Percentiles rank a stretch among this genome's conserved stretches.
Evolutionary conservation across 2,888 invertebrate species (phyloP).

Genomic region (Drosophila paranaensis): DNA sequence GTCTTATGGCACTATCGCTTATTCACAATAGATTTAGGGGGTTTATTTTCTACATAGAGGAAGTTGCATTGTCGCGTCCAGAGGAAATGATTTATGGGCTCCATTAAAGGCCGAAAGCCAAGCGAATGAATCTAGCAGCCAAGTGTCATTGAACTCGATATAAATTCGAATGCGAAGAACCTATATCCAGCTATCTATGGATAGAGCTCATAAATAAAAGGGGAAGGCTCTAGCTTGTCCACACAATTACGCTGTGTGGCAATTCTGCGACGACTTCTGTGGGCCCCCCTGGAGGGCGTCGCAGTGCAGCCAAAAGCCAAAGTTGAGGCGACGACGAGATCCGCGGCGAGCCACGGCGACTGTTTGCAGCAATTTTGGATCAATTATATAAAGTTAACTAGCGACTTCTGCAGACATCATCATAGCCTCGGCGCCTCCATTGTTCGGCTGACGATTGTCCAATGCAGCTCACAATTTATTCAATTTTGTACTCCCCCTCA

Average conservation of each 20-base stretch:
- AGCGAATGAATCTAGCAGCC: slow-evolving; percentile 6
- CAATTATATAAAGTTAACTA: slow-evolving; percentile 65
- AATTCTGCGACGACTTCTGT: slow-evolving; percentile 46
- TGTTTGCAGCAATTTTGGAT: slow-evolving; percentile 67
- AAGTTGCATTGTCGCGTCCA: slow-evolving; percentile 41
- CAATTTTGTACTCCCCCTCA: slow-evolving; percentile 33
- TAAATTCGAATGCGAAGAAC: not conserved
- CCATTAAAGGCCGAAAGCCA: slow-evolving; percentile 35
- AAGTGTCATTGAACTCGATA: slow-evolving; percentile 10
- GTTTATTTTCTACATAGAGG: slow-evolving; percentile 34
- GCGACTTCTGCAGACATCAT: slow-evolving; percentile 38
- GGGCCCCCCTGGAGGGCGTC: slow-evolving; percentile 28
- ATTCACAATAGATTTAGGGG: slow-evolving; percentile 14
- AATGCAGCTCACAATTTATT: slow-evolving; percentile 70
- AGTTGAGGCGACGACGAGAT: slow-evolving; percentile 62
- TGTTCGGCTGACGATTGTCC: slow-evolving; percentile 43
- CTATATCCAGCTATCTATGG: not conserved
- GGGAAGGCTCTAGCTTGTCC: slow-evolving; percentile 30
- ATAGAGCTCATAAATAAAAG: slow-evolving; percentile 34
- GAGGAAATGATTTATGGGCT: slow-evolving; percentile 68
- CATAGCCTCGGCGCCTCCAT: slow-evolving; percentile 51
- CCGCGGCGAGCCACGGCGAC: slow-evolving; percentile 29
- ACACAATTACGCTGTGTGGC: slow-evolving; percentile 65
- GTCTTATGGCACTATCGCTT: slow-evolving; percentile 48
- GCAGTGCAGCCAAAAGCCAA: slow-evolving; percentile 52